A percentile compares a stretch with the other conserved stretches of the same genome.
Evolutionary conservation across 2,888 invertebrate species (phyloP).

Genomic region (Euplexia lucipara): DNA sequence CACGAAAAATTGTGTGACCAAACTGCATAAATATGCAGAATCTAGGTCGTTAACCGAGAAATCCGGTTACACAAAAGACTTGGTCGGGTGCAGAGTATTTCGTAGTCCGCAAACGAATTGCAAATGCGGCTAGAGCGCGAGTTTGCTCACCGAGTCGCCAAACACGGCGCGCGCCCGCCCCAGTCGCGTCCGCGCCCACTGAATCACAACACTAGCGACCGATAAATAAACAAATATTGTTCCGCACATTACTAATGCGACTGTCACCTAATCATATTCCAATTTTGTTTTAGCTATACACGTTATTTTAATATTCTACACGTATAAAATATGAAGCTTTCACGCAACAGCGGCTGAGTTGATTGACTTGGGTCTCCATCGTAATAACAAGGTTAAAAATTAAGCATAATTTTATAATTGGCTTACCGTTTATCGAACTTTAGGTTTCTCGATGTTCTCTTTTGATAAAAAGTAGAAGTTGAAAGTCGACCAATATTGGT

Average conservation of each 20-base stretch:
- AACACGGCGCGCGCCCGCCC: conserved; percentile 69
- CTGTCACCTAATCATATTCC: conserved; percentile 19
- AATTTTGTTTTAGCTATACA: too few relatives aligned
- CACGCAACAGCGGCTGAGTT: conserved; percentile 20
- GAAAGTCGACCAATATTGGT: conserved; percentile 17
- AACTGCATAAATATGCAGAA: conserved; percentile 83
- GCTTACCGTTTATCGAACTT: neutral
- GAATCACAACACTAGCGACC: conserved; percentile 51
- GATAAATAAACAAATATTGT: conserved; percentile 43
- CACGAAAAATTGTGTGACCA: conserved; percentile 78
- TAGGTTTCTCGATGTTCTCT: neutral
- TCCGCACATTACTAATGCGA: conserved; percentile 25
- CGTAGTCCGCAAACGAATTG: conserved; percentile 84
- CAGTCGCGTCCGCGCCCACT: conserved; percentile 33
- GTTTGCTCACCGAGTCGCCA: conserved; percentile 82
- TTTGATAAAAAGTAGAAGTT: conserved; percentile 28
- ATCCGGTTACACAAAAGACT: conserved; percentile 86
- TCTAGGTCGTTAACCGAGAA: conserved; percentile 85
- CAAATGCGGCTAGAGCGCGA: conserved; percentile 79
- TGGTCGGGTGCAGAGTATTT: conserved; percentile 81
- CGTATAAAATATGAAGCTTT: conserved; percentile 16
- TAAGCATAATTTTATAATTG: conserved; percentile 1
- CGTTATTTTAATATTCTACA: conserved; percentile 3
- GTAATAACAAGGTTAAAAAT: conserved; percentile 9
- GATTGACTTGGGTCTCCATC: conserved; percentile 18